Conservation (phyloP, 2,113 vertebrate genomes). For the Paradoxurus hermaphroditus region DNA sequence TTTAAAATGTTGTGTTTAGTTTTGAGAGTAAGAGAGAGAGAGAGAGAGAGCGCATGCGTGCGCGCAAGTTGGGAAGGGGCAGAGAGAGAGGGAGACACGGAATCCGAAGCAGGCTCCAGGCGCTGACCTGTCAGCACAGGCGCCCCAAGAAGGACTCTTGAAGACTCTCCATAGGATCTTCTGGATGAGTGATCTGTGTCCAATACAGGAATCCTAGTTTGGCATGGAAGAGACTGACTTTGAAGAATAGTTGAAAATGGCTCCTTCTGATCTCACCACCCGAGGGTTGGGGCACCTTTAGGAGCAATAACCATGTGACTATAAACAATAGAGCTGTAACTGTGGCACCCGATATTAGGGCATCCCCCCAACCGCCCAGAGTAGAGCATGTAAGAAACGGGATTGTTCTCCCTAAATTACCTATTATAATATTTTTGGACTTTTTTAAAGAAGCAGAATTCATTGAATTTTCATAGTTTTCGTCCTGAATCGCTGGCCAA, state of each 20-base stretch:
- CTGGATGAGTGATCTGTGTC: background rate
- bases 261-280: background rate
- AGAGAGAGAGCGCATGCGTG: too few species aligned
- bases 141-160: background rate
- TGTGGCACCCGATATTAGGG: background rate
- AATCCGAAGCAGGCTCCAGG: too few species aligned
- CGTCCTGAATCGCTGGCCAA: background rate
- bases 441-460: background rate
- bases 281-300: background rate
- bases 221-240: background rate
- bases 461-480: background rate
- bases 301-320: background rate
- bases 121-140: too few species aligned
- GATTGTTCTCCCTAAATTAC: background rate
- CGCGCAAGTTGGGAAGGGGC: too few species aligned
- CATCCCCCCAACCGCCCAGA: rapidly evolving
- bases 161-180: background rate
- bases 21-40: too few species aligned
- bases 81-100: too few species aligned
- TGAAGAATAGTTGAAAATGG: background rate
- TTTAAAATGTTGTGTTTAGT: too few species aligned
- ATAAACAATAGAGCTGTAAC: background rate
- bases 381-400: background rate
- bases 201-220: background rate
- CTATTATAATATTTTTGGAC: background rate